Base-by-base conservation (phyloP, 1,140 invertebrate genomes). In the Pseudomyrmex flavicornis region DNA sequence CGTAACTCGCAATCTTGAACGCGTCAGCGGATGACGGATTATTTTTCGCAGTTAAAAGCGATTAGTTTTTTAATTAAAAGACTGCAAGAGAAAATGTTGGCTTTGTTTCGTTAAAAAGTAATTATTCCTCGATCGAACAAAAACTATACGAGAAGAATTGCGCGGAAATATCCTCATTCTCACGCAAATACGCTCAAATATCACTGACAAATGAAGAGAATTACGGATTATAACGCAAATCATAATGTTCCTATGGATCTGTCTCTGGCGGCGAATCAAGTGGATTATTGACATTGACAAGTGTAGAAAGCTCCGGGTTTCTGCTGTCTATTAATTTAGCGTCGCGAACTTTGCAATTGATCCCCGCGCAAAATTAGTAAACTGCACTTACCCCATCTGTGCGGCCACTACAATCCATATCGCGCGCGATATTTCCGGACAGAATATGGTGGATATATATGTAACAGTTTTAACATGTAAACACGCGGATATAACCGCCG, bases 381-480 rank as follows among this genome's bases (percentile, higher is more conserved):
- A 77, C 48, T 66, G 26, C 62, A 56, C 63, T 77, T 68, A 77
- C 63, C 26, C 17, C 48, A 35, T 52, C 46, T 65, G 74, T 52
- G 61, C 48, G 5, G 12, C 2, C 74, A 20, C 56, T n/a, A 44
- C 69, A 50, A 44, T 22, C 7, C n/a, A 35, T 26, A 22, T 46
- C 35, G 35, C 35, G 50, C 62, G n/a, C 13, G 58, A 2, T 59
- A 17, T 48, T 13, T n/a, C 46, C 46, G 22, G 13, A 13, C 2
- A n/a, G 26, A 8, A 66, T 76, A 54, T n/a, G 46, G 20, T 35
- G 0, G 20, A 75, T 50, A 61, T 17, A 20, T 46, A 77, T 26
- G 35, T 46, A 77, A 68, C 62, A 54, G n/a, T 74, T 76, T 76
- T 76, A 76, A 76, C 61, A 54, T 66, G 62, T 66, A 66, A 54